phyloP scores from a whole-genome alignment of 2,888 invertebrate species.

The Coenonympha glycerion region DNA sequence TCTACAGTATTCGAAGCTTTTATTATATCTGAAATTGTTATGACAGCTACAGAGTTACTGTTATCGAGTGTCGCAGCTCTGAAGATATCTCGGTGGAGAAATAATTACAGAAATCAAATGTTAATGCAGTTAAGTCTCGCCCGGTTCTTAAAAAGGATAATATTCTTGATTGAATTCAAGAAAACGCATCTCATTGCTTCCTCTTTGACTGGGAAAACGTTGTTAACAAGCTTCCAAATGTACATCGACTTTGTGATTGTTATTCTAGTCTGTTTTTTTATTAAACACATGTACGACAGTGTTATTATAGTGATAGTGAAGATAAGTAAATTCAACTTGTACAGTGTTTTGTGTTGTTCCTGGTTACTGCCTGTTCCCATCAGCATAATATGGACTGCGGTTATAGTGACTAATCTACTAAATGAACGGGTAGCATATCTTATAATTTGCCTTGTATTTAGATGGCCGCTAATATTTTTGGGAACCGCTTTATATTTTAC shows the following conservation, averaged over 20 bases:
- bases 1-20: slow-evolving; percentile 44
- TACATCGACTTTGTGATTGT: slow-evolving; percentile 62
- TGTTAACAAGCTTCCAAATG: slow-evolving; percentile 42
- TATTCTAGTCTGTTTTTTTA: slow-evolving; percentile 57
- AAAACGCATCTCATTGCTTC: slow-evolving; percentile 33
- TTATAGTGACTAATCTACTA: slow-evolving; percentile 36
- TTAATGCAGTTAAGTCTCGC: slow-evolving; percentile 60
- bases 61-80: slow-evolving; percentile 52
- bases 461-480: slow-evolving; percentile 59
- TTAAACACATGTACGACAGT: slow-evolving; percentile 66
- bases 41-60: slow-evolving; percentile 56
- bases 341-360: slow-evolving; percentile 47
- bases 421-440: slow-evolving; percentile 44
- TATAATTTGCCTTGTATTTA: slow-evolving; percentile 49
- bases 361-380: slow-evolving; percentile 57
- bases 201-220: slow-evolving; percentile 23
- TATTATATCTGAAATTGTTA: slow-evolving; percentile 54
- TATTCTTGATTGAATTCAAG: slow-evolving; percentile 45
- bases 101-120: slow-evolving; percentile 68
- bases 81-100: slow-evolving; percentile 58
- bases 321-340: slow-evolving; percentile 48
- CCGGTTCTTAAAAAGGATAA: slow-evolving; percentile 53
- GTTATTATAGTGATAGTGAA: slow-evolving; percentile 60
- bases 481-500: slow-evolving; percentile 52
- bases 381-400: slow-evolving; percentile 38